Base-by-base conservation (phyloP, 2,113 vertebrate genomes). In the Ascaphus truei region DNA sequence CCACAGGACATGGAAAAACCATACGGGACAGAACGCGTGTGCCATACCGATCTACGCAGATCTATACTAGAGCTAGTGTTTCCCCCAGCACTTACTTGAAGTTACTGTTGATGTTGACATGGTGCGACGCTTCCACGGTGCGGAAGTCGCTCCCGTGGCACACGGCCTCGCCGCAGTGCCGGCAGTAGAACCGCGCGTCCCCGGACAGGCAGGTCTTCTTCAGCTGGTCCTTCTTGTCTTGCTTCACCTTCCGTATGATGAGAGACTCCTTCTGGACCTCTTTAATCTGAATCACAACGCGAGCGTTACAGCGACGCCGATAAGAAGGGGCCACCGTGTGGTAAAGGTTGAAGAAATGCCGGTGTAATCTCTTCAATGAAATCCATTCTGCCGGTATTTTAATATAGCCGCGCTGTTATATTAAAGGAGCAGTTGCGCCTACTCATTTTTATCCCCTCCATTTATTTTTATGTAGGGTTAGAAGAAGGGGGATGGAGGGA, bases 71-170 rank as follows among this genome's bases (percentile, higher is more conserved):
- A n/a, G n/a, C n/a, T n/a, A n/a, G n/a, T n/a, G n/a, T n/a, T n/a
- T n/a, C n/a, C n/a, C n/a, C n/a, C n/a, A n/a, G 16, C 22, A 68
- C 95, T 91, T 77, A 99, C 96, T 80, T 7, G 36, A 99, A 99
- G 2, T 55, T 41, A 4, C 87, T 81, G 76, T 91, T 96, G 85
- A 95, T 7, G 2, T 93, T 98, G 68, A 98, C 80, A 0, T 91
- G 88, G 77, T 95, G 95, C 1, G 58, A 34, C 3, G 84, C 85
- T 41, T 96, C 94, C 62, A 97, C 80, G 0, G 81, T 80, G 73
- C 83, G 85, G 8, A 99, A 79, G 84, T 98, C 93, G 0, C 75
- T 87, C 60, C 90, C 96, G 0, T 34, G 64, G 72, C 92, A 91
- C 72, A 93, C 93, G 0, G 73, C 26, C 4, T 0, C 0, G 1